These are phyloP conservation scores for Lamprotornis superbus DNA, from an alignment of 2,113 vertebrate species.

Conservation along the genomic window DNA sequence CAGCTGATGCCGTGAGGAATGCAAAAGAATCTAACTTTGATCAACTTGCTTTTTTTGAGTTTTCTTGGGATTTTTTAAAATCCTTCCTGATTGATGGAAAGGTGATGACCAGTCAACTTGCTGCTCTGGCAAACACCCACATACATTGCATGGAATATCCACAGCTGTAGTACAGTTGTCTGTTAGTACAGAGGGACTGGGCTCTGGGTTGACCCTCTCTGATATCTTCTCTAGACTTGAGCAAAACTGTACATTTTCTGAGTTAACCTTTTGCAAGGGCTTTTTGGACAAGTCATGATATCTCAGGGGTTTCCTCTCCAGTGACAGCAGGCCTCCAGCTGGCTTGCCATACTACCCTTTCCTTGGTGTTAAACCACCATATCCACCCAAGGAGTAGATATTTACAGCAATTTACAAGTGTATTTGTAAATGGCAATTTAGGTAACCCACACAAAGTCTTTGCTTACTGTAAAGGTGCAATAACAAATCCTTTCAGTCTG, in stretches of 20 bases:
- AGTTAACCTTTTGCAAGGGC: background rate
- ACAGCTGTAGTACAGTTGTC: background rate
- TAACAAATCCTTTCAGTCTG: background rate
- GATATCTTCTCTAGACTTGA: background rate
- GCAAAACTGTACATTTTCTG: background rate
- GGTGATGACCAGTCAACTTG: rapidly evolving
- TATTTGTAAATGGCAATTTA: background rate
- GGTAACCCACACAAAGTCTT: background rate
- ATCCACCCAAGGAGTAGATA: background rate
- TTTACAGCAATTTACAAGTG: background rate
- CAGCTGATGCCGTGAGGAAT: background rate
- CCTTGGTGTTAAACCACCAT: background rate
- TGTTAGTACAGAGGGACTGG: background rate
- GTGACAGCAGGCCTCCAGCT: background rate
- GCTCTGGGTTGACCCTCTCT: background rate
- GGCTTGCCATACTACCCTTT: background rate
- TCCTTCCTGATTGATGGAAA: background rate
- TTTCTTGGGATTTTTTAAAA: background rate
- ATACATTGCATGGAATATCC: background rate
- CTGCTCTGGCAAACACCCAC: background rate
- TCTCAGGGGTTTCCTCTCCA: background rate
- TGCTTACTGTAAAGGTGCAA: background rate
- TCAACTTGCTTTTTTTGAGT: background rate
- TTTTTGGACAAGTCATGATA: background rate
- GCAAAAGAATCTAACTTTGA: background rate